phyloP scores from a whole-genome alignment of 2,113 vertebrate species.

The cattle (Bos taurus) region DNA sequence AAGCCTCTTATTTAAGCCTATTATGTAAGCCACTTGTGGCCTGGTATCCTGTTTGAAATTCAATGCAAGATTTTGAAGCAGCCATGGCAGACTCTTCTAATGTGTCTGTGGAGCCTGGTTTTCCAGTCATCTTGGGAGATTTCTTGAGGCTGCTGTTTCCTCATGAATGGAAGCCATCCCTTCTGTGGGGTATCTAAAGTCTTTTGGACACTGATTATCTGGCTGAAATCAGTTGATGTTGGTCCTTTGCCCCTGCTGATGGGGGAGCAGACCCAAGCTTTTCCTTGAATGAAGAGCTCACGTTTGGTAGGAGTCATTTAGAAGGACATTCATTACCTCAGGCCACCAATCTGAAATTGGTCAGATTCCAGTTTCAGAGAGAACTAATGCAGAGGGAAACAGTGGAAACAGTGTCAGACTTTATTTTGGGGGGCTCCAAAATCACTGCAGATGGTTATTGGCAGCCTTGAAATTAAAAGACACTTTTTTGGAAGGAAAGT shows the following conservation, averaged over 20 bases:
- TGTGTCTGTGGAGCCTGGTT: neutral
- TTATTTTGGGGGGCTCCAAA: too few species aligned
- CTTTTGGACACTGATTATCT: neutral
- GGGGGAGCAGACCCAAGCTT: neutral
- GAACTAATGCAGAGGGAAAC: neutral
- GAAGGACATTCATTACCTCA: neutral
- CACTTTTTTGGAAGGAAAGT: too few species aligned
- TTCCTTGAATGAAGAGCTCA: neutral
- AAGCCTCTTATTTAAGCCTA: neutral
- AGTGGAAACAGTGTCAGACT: too few species aligned
- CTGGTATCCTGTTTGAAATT: neutral
- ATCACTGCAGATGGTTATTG: too few species aligned
- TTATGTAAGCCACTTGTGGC: neutral
- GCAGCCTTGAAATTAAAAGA: too few species aligned
- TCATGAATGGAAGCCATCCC: neutral
- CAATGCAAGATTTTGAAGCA: neutral
- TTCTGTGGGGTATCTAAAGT: neutral
- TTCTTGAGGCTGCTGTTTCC: neutral
- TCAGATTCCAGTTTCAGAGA: neutral
- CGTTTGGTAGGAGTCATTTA: neutral
- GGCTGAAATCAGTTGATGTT: neutral
- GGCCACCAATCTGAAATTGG: neutral
- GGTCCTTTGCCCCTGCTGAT: neutral
- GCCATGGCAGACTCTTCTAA: fast-evolving
- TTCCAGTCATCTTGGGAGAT: neutral